Percentiles rank a stretch among this genome's conserved stretches.
Conservation (phyloP, 1,140 invertebrate species). For the Lethrus apterus region DNA sequence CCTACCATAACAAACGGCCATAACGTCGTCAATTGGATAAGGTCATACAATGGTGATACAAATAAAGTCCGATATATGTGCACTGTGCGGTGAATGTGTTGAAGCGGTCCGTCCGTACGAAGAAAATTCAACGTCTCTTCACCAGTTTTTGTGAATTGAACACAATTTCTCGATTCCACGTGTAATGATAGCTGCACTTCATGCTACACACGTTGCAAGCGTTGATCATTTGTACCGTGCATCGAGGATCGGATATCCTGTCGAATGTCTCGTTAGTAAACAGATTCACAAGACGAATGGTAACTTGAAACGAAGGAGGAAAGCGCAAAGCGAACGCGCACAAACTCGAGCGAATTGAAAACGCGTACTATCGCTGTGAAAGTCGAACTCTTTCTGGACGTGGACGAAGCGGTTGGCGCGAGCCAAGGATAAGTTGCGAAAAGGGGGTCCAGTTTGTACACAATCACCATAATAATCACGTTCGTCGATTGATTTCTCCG, state of each 20-base stretch:
- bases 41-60: constrained; percentile 18
- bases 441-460: no score
- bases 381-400: background rate
- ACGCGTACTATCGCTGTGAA: background rate
- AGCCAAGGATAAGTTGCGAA: no score
- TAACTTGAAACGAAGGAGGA: constrained; percentile 8
- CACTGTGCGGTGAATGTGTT: constrained; percentile 18
- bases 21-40: constrained; percentile 20
- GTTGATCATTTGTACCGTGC: constrained; percentile 26
- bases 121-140: constrained; percentile 60
- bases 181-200: constrained; percentile 73
- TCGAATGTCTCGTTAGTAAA: constrained; percentile 18
- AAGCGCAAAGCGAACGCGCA: background rate
- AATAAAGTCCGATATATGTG: constrained; percentile 21
- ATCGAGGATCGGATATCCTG: constrained; percentile 24
- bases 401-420: background rate
- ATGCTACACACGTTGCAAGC: constrained; percentile 33
- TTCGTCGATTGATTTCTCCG: no score
- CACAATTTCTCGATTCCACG: constrained; percentile 83
- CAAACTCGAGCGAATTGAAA: background rate
- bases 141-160: constrained; percentile 84
- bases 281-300: background rate
- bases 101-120: background rate
- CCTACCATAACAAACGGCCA: constrained; percentile 40
- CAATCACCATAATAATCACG: no score